Evolutionary conservation across 2,888 invertebrate genomes (phyloP), one percentile per base, ranked within the genome.

Genomic region (Sussaba pulchella): DNA sequence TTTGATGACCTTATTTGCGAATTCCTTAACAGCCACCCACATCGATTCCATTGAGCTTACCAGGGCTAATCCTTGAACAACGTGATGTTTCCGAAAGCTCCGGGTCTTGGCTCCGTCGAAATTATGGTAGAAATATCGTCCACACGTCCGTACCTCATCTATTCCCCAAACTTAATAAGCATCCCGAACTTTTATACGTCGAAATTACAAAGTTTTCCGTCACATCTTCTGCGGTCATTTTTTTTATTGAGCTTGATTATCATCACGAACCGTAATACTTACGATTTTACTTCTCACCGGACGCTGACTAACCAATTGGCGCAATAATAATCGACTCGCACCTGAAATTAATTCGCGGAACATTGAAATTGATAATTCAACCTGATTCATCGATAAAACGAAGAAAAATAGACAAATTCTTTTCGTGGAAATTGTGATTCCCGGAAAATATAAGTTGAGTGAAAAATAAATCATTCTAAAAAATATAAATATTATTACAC

Each of bases 161-260:
- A 66, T 36, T 45, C 10, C 24, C 21, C 24, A 26, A 47, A 12
- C 43, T 24, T 31, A 70, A 31, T 31, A 71, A 71, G 64, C 64
- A 71, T 71, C 77, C 70, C 59, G 41, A 12, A 12, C 36, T 14
- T 10, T 31, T 43, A 8, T 45, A 36, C 12, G 10, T 12, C 12
- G 4, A 10, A 52, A 24, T 43, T n/a, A 54, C 26, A 6, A 31
- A 31, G 2, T 31, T 69, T 54, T 70, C 59, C 39, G 26, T 43
- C 54, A 9, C 17, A 39, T 52, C 63, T 64, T 47, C n/a, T 50
- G 14, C 31, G 61, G 50, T 52, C 57, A 77, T 78, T 66, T 19
- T 81, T n/a, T 77, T 69, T 52, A 73, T 70, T 81, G 43, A 73
- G 57, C 45, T 41, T 54, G 77, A 77, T 81, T 78, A 63, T 50